Conservation (phyloP, 2,797 vertebrate genomes). For the Manis pentadactyla region DNA sequence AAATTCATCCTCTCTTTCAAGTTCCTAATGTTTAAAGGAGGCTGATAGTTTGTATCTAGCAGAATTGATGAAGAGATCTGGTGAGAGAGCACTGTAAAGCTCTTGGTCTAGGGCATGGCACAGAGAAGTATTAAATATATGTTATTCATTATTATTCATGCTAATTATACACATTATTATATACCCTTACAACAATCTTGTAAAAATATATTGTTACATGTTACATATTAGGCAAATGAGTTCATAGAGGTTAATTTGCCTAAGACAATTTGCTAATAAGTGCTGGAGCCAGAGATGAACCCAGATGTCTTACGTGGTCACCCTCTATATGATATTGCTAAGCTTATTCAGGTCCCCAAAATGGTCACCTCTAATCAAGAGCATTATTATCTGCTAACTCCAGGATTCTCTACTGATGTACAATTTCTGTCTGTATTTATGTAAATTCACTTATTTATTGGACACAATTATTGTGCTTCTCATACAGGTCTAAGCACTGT, state of each 20-base stretch:
- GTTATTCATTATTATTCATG: background rate
- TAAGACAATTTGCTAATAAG: background rate
- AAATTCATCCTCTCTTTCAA: slow-evolving; percentile 20
- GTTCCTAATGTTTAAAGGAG: background rate
- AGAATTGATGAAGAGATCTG: background rate
- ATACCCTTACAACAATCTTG: slow-evolving; percentile 3
- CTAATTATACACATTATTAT: slow-evolving; percentile 1
- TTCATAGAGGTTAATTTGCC: background rate
- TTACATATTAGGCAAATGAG: slow-evolving; percentile 32
- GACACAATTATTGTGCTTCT: background rate
- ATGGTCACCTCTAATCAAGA: background rate
- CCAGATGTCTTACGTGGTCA: background rate
- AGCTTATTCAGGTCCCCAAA: background rate
- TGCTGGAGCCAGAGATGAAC: background rate
- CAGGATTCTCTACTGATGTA: background rate
- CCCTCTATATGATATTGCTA: background rate
- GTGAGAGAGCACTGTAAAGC: background rate
- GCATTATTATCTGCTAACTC: background rate
- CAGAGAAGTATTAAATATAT: background rate
- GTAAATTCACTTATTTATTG: background rate
- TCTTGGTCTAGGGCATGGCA: background rate
- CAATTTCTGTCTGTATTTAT: background rate
- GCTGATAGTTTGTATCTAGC: background rate
- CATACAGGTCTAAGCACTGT: background rate
- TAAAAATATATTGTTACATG: slow-evolving; percentile 1